Evolutionary conservation across 2,797 vertebrate genomes (phyloP).

Genomic region (Tauraco hartlaubi): DNA sequence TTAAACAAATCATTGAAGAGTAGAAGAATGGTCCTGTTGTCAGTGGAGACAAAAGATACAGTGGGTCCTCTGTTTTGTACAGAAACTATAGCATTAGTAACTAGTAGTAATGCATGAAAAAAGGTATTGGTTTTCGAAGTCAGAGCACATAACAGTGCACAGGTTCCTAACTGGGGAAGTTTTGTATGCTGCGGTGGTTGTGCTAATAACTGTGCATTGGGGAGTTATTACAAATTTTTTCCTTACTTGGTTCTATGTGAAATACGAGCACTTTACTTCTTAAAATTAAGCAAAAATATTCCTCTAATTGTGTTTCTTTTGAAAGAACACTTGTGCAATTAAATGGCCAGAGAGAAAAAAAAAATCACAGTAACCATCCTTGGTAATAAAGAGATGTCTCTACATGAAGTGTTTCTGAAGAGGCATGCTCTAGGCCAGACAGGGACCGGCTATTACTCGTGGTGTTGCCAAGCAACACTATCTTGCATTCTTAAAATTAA

Average conservation of each 20-base stretch:
- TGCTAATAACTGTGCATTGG: not conserved
- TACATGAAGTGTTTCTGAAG: not conserved
- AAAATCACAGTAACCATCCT: not conserved
- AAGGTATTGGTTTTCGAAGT: not conserved
- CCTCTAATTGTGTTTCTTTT: not conserved
- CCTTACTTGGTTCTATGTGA: not conserved
- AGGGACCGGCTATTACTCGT: not conserved
- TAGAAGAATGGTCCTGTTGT: not conserved
- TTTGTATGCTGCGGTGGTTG: not conserved
- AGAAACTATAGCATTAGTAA: not conserved
- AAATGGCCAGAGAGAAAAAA: not conserved
- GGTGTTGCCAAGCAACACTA: slow-evolving; percentile 38
- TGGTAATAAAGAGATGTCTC: not conserved
- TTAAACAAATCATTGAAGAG: not conserved
- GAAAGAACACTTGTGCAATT: not conserved
- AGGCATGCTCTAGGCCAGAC: not conserved
- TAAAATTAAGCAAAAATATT: not conserved
- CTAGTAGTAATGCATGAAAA: not conserved
- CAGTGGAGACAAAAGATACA: not conserved
- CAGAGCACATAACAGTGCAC: not conserved
- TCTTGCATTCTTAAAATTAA: slow-evolving; percentile 30
- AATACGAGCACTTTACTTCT: not conserved
- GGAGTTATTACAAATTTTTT: not conserved
- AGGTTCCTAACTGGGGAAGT: not conserved
- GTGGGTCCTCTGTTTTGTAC: not conserved